Conservation (phyloP, 2,113 vertebrate genomes). For the Myrmecobius fasciatus region DNA sequence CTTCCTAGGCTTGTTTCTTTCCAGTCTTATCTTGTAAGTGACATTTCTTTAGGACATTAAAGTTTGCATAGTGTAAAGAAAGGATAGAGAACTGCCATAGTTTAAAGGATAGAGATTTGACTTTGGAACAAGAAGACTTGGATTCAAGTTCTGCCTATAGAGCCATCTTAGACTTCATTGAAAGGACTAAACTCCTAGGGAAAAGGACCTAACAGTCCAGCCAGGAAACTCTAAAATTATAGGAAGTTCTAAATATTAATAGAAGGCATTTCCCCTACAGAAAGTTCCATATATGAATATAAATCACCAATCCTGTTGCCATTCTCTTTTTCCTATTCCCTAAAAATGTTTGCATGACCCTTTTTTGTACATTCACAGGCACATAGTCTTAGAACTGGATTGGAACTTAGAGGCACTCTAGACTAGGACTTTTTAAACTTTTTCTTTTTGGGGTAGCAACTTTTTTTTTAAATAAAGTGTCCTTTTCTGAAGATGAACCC, state of each 20-base stretch:
- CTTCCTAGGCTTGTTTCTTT: neutral
- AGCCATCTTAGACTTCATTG: neutral
- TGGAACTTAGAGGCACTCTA: neutral
- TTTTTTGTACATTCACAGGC: neutral
- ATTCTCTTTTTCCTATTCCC: neutral
- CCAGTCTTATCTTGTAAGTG: neutral
- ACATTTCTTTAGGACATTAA: neutral
- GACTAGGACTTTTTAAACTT: too few relatives aligned
- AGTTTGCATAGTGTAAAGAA: neutral
- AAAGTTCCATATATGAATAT: neutral
- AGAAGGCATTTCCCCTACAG: neutral
- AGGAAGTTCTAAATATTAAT: neutral
- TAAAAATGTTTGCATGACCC: neutral
- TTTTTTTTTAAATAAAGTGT: too few relatives aligned
- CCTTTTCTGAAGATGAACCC: too few relatives aligned
- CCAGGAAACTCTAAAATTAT: neutral
- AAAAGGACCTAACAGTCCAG: neutral
- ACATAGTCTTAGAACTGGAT: neutral
- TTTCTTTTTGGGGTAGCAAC: too few relatives aligned
- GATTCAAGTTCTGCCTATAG: neutral
- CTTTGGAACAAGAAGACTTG: neutral
- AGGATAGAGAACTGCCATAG: too few relatives aligned
- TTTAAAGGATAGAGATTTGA: neutral
- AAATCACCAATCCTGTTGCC: neutral
- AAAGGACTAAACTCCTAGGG: neutral